These are phyloP conservation scores for Clinocottus analis DNA, from an alignment of 2,113 vertebrate species.

Conservation along the genomic window DNA sequence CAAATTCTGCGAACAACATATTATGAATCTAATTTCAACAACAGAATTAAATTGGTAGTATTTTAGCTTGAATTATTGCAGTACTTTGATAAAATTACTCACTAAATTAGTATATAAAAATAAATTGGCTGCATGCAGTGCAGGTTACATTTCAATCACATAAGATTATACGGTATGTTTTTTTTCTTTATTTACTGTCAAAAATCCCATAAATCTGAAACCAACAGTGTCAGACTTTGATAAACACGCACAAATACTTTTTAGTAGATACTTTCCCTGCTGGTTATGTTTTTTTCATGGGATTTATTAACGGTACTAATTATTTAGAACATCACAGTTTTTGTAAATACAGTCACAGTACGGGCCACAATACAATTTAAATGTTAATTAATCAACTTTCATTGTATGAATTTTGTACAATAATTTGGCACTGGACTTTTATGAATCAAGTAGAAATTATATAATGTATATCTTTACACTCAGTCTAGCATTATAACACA, in stretches of 20 bases:
- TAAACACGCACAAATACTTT: neutral
- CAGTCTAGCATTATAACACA: neutral
- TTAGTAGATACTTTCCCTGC: neutral
- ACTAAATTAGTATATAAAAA: neutral
- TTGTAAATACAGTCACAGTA: neutral
- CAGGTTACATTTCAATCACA: neutral
- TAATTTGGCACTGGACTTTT: neutral
- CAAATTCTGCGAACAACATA: no score
- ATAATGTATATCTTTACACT: neutral
- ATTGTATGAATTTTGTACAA: neutral
- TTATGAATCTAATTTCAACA: neutral
- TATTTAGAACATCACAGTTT: neutral
- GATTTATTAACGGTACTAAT: neutral
- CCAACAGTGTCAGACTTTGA: neutral
- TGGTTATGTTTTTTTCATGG: neutral
- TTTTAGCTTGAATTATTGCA: neutral
- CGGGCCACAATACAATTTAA: neutral
- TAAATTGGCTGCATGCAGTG: no score
- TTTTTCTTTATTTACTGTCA: no score
- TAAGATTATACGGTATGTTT: neutral
- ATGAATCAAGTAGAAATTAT: neutral
- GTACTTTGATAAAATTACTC: neutral
- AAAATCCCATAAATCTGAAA: neutral
- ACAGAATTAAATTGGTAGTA: neutral
- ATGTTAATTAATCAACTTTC: neutral